Evolutionary conservation across 2,797 vertebrate species (phyloP).

Genomic region (Podargus strigoides): DNA sequence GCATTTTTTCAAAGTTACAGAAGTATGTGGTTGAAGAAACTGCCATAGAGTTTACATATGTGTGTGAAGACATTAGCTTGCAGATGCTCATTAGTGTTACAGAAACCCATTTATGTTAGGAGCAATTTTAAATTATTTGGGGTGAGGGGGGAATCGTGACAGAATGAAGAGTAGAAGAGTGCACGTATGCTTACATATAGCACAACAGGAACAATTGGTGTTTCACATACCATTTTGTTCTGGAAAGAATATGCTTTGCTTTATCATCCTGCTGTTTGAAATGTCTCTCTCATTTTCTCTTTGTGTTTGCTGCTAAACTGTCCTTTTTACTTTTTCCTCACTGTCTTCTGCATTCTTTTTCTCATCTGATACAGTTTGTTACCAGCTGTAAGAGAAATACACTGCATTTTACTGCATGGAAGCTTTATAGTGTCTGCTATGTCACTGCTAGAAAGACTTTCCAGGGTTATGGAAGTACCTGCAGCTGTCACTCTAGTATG

Average conservation of each 20-base stretch:
- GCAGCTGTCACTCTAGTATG: not conserved
- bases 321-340: not conserved
- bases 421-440: not conserved
- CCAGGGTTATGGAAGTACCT: not conserved
- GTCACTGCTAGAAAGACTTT: not conserved
- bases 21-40: not conserved
- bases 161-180: not conserved
- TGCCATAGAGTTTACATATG: not conserved
- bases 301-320: not conserved
- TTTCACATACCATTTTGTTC: not conserved
- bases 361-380: not conserved
- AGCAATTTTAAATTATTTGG: not conserved
- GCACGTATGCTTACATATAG: accelerated
- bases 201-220: not conserved
- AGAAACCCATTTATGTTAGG: not conserved
- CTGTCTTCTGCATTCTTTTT: not conserved
- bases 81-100: not conserved
- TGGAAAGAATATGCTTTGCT: not conserved
- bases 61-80: not conserved
- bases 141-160: not conserved
- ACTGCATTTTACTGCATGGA: not conserved
- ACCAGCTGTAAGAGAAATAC: not conserved
- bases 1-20: not conserved
- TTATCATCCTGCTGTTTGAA: not conserved
- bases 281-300: not conserved